phyloP scores from a whole-genome alignment of 2,797 vertebrate species.

The Channallabes apus region DNA sequence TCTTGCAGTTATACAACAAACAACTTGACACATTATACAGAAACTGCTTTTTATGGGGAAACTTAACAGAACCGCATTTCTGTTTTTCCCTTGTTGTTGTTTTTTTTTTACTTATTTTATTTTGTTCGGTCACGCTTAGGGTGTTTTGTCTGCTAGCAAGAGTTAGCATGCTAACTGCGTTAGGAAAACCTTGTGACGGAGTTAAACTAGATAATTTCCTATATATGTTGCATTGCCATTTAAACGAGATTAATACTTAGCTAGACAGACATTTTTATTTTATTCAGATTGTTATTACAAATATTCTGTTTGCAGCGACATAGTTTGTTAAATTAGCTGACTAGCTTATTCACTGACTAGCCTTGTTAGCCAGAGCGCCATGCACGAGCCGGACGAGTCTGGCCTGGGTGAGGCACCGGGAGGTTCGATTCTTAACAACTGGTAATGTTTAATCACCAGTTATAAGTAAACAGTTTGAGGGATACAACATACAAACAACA shows the following conservation, averaged over 20 bases:
- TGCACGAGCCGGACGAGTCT: neutral
- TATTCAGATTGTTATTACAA: no score
- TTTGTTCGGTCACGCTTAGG: neutral
- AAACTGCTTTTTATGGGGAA: neutral
- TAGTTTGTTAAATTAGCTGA: neutral
- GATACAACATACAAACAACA: neutral
- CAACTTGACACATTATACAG: neutral
- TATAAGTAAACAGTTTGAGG: neutral
- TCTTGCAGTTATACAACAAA: neutral
- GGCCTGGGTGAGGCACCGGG: neutral
- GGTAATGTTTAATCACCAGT: conserved; percentile 15
- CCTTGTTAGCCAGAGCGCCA: neutral
- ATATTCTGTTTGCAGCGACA: neutral
- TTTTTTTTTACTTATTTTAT: neutral
- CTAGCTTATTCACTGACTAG: conserved; percentile 4
- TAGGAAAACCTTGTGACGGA: neutral
- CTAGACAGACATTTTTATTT: neutral
- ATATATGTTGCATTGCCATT: neutral
- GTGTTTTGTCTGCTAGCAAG: neutral
- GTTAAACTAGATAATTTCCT: neutral
- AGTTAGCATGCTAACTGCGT: neutral
- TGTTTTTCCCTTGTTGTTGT: no score
- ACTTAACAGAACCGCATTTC: no score
- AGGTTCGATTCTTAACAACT: neutral
- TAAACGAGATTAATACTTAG: neutral